Conservation (phyloP, 2,113 vertebrate species). For the Malurus elegans region DNA sequence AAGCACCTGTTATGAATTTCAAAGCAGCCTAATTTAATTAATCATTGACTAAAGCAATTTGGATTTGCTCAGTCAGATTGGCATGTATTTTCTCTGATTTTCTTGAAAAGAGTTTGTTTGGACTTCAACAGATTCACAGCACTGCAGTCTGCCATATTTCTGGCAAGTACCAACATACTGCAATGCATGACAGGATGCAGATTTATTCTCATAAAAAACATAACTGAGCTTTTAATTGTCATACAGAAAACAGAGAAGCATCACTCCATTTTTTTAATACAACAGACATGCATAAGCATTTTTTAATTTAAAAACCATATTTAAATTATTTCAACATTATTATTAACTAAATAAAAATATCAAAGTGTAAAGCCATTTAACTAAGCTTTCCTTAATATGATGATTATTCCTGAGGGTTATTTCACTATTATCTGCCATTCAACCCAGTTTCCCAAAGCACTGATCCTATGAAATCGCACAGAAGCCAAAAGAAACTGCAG, state of each 20-base stretch:
- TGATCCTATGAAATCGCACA: not conserved
- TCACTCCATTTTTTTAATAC: not conserved
- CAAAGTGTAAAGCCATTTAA: not conserved
- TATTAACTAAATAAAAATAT: not conserved
- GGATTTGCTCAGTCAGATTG: not conserved
- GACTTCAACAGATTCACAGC: not conserved
- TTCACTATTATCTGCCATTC: not conserved
- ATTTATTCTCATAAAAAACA: not conserved
- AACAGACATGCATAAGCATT: not conserved
- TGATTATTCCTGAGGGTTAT: not conserved
- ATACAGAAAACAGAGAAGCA: not conserved
- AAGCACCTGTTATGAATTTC: not conserved
- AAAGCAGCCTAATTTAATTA: not conserved
- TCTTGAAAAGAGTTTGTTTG: not conserved
- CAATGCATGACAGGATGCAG: not conserved
- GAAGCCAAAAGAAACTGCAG: not conserved
- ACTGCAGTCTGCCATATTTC: not conserved
- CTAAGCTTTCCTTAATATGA: not conserved
- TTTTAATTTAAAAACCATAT: not conserved
- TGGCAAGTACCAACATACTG: not conserved
- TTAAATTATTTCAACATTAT: not conserved
- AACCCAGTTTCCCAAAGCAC: conserved; percentile 5
- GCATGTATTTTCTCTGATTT: not conserved
- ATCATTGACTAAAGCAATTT: not conserved
- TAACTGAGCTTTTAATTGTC: not conserved